Conservation (phyloP, 2,113 vertebrate species). For the Sinocyclocheilus maitianheensis region DNA sequence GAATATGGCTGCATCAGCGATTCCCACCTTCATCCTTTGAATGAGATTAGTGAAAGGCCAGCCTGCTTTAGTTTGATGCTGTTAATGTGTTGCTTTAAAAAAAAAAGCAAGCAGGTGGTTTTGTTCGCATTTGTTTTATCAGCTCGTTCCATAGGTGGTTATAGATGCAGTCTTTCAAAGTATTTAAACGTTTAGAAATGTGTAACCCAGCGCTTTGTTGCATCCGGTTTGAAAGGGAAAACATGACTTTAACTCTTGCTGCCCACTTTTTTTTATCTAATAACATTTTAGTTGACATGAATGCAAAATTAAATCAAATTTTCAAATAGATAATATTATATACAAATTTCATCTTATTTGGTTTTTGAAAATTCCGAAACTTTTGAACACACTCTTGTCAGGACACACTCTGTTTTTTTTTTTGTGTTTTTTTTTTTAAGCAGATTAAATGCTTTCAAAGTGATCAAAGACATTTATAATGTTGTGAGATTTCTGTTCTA, state of each 20-base stretch:
- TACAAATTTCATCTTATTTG: too few relatives aligned
- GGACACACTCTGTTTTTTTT: too few relatives aligned
- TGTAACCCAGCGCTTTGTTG: not conserved
- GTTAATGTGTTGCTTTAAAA: conserved; percentile 32
- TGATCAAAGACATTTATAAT: not conserved
- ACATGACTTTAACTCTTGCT: not conserved
- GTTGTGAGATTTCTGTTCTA: not conserved
- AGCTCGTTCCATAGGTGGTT: not conserved
- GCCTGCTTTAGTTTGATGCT: conserved; percentile 47
- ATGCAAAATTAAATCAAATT: too few relatives aligned
- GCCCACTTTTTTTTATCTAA: too few relatives aligned
- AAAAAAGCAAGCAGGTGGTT: conserved; percentile 30
- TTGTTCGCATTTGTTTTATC: conserved; percentile 38
- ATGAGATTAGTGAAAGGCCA: conserved; percentile 46
- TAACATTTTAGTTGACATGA: too few relatives aligned
- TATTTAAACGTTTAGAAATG: not conserved
- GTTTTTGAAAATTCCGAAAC: too few relatives aligned
- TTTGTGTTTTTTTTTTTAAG: not conserved
- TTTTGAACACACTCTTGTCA: too few relatives aligned
- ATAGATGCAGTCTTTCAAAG: not conserved
- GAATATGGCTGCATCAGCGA: conserved; percentile 52
- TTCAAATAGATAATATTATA: too few relatives aligned
- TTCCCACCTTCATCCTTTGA: conserved; percentile 40
- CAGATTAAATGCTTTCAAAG: not conserved
- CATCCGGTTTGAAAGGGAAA: not conserved